These are phyloP conservation scores for Lymantria dispar DNA, from an alignment of 2,888 invertebrate species.

Conservation along the genomic window DNA sequence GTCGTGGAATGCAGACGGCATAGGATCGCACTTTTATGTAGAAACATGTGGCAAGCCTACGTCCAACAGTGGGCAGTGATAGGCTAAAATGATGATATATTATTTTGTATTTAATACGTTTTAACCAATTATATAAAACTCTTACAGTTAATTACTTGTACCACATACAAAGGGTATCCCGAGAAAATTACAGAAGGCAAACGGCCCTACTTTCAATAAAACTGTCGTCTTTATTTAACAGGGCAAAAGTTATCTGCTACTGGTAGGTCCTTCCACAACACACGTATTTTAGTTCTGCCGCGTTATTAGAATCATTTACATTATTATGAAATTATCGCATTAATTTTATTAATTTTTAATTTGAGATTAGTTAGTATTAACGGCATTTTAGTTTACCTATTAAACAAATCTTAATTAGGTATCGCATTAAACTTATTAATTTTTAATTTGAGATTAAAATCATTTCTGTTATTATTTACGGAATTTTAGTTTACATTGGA, in stretches of 20 bases:
- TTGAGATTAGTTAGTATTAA: background rate
- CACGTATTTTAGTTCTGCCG: slow-evolving; percentile 21
- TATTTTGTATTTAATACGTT: no score
- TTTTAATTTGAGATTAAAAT: no score
- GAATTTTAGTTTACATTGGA: background rate
- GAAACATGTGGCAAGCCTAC: no score
- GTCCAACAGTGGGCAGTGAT: no score
- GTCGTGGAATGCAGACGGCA: no score
- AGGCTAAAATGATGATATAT: no score
- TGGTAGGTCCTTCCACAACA: slow-evolving; percentile 40
- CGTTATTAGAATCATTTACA: no score
- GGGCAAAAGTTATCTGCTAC: slow-evolving; percentile 70
- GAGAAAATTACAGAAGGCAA: slow-evolving; percentile 77
- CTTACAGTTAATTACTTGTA: slow-evolving; percentile 18
- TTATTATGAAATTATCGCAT: no score
- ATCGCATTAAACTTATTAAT: no score
- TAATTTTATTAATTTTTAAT: no score
- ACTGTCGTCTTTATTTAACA: slow-evolving; percentile 81
- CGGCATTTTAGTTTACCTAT: background rate
- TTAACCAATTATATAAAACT: background rate
- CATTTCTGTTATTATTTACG: background rate
- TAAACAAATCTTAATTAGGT: no score
- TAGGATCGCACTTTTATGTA: no score
- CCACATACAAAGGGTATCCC: slow-evolving; percentile 59
- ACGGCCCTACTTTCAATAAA: slow-evolving; percentile 80